These are phyloP conservation scores for Gnatocerus cornutus DNA, from an alignment of 2,888 invertebrate genomes.

Conservation along the genomic window DNA sequence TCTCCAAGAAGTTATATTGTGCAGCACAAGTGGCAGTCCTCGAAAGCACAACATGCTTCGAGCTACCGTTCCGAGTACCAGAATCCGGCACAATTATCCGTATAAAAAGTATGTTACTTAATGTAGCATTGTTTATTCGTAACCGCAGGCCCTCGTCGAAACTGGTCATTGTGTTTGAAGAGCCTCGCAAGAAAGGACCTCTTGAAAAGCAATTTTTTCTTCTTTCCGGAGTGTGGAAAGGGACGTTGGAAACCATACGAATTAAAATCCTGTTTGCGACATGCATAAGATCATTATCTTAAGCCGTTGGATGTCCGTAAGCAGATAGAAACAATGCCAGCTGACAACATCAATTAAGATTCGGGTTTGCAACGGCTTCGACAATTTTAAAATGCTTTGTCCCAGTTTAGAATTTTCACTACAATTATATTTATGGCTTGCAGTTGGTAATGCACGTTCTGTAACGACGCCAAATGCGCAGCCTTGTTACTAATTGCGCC, in stretches of 20 bases:
- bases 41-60: conserved; percentile 36
- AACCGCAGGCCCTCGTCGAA: conserved; percentile 45
- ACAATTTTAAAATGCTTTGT: background rate
- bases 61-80: conserved; percentile 48
- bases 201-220: conserved; percentile 31
- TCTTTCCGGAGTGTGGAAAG: conserved; percentile 17
- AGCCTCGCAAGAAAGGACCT: conserved; percentile 20
- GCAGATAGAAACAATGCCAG: conserved; percentile 36
- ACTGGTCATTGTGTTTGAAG: conserved; percentile 34
- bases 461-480: conserved; percentile 31
- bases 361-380: conserved; percentile 5
- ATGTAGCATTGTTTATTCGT: conserved; percentile 48
- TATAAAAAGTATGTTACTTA: conserved; percentile 48
- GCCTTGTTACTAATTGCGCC: conserved; percentile 24
- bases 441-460: conserved; percentile 22
- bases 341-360: conserved; percentile 40
- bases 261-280: conserved; percentile 43
- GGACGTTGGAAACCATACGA: conserved; percentile 34
- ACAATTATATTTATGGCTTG: conserved; percentile 11
- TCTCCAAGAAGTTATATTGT: conserved; percentile 41
- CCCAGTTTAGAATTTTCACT: background rate
- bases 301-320: conserved; percentile 33
- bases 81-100: conserved; percentile 45
- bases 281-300: conserved; percentile 42
- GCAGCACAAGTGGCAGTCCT: conserved; percentile 35